Base-by-base conservation (phyloP, 2,888 invertebrate genomes). In the Lasioglossum vierecki region DNA sequence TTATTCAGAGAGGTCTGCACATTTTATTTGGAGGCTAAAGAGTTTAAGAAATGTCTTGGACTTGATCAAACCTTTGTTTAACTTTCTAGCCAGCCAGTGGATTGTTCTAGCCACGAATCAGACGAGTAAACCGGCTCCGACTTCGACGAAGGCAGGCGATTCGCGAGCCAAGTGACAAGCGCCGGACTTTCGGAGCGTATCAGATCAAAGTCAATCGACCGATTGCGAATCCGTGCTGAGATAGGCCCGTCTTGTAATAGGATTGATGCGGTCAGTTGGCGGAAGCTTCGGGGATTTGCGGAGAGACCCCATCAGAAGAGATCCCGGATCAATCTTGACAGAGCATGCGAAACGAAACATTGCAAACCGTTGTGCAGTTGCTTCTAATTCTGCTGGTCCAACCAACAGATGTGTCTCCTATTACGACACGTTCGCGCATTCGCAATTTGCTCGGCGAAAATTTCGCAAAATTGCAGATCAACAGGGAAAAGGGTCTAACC, bases 221-320 rank as follows among this genome's bases (percentile, higher is more conserved):
- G 90, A 92, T 92, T 88, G 86, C 39, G 91, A 85, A 87, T 90
- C 90, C 91, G 88, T 85, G 89, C 88, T 76, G 83, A 90, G 93
- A 92, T 91, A 88, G 92, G 91, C 91, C 86, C 89, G 90, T 89
- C 88, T 88, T 80, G 86, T 92, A 92, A 94, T 92, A 91, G 93
- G 92, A 93, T 93, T 93, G 93, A 92, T 93, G 91, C 91, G 89
- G 91, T 90, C 89, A 88, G 89, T 88, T 89, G 90, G 85, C 88
- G 84, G 84, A 88, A 88, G 87, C 88, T 89, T 82, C 82, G 76
- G 90, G 89, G 90, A 93, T 90, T 91, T 89, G 81, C 89, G 91
- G 83, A 83, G 83, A 83, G 87, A 91, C 90, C 92, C 90, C 91
- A 90, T 91, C 83, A 84, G 91, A 91, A 88, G 82, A 87, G 87